Evolutionary conservation across 2,888 invertebrate genomes (phyloP).

Genomic region (Ypsolopha sequella): DNA sequence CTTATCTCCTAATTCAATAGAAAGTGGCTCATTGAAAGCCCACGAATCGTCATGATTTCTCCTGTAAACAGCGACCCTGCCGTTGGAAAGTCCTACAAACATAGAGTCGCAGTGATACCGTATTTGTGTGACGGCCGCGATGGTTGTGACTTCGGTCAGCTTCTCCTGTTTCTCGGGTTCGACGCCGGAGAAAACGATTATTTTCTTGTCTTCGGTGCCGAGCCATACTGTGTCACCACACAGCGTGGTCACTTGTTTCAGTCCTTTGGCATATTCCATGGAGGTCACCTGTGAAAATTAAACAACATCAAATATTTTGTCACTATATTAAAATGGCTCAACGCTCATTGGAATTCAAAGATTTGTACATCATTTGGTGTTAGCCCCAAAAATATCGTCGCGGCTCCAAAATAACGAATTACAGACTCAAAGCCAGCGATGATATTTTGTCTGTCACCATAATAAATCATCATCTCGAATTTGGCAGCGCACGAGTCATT

Average conservation of each 20-base stretch:
- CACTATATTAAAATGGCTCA: too few species aligned
- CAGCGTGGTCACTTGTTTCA: conserved; percentile 57
- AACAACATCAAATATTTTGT: too few species aligned
- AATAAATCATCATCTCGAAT: too few species aligned
- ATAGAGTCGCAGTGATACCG: conserved; percentile 90
- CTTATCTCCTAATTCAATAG: conserved; percentile 76
- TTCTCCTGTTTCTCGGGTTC: conserved; percentile 89
- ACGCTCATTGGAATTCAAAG: too few species aligned
- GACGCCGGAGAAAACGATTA: conserved; percentile 85
- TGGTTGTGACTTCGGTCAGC: conserved; percentile 75
- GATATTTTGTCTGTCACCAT: too few species aligned
- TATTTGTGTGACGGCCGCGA: conserved; percentile 81
- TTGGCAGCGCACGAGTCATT: too few species aligned
- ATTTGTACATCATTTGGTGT: too few species aligned
- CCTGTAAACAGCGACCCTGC: conserved; percentile 79
- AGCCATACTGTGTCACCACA: conserved; percentile 89
- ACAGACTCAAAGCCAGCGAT: too few species aligned
- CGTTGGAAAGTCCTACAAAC: conserved; percentile 88
- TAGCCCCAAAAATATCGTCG: too few species aligned
- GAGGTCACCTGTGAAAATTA: conserved; percentile 71
- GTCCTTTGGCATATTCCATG: conserved; percentile 86
- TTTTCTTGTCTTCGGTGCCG: conserved; percentile 87
- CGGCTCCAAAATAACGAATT: too few species aligned
- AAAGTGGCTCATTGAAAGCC: conserved; percentile 80
- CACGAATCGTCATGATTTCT: conserved; percentile 80